Evolutionary conservation across 2,113 vertebrate genomes (phyloP).

Genomic region (Nothobranchius kuhntae): DNA sequence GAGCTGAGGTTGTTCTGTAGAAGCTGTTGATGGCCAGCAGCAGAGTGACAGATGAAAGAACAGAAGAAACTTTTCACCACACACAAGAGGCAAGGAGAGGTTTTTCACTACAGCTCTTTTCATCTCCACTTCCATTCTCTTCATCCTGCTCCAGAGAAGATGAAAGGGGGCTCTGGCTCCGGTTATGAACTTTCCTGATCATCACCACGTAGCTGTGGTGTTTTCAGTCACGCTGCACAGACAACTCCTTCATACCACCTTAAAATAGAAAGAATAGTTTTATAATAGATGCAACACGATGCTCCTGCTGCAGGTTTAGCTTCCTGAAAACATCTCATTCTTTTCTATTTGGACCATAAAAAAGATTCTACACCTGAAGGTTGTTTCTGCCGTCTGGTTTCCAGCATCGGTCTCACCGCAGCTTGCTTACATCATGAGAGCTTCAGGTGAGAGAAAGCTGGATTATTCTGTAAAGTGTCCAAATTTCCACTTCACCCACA

Average conservation of each 20-base stretch:
- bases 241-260: conserved; percentile 19
- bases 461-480: too few species aligned
- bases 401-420: too few species aligned
- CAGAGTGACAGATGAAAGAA: conserved; percentile 1
- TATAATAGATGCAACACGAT: too few species aligned
- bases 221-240: conserved; percentile 6
- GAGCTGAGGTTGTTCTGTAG: neutral
- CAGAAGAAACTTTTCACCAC: conserved; percentile 1
- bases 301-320: too few species aligned
- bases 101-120: conserved; percentile 42
- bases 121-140: conserved; percentile 41
- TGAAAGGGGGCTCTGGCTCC: conserved; percentile 48
- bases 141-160: conserved; percentile 46
- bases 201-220: neutral
- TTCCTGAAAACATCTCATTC: too few species aligned
- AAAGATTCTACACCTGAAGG: too few species aligned
- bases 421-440: too few species aligned
- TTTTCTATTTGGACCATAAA: too few species aligned
- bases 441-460: too few species aligned
- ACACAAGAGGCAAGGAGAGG: conserved; percentile 29
- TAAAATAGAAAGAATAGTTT: neutral
- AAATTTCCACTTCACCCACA: too few species aligned
- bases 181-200: too few species aligned
- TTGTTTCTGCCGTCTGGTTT: too few species aligned
- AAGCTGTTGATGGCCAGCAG: neutral